Percentiles rank a stretch among this genome's conserved stretches.
Evolutionary conservation across 2,113 vertebrate species (phyloP).

Genomic region (Pterocles burchelli): DNA sequence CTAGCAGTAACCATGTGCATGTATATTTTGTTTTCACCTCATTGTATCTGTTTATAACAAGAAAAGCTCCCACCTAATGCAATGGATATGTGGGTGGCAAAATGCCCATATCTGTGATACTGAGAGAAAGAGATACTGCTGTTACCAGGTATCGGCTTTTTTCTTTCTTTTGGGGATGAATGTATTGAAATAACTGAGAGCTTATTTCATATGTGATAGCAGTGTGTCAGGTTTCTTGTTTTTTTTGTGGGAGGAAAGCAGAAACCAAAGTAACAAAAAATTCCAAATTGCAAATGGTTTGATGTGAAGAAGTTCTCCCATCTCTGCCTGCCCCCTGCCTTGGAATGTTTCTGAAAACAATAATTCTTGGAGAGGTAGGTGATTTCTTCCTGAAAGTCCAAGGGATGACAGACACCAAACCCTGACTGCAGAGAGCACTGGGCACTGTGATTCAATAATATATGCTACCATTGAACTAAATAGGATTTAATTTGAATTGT

Average conservation of each 20-base stretch:
- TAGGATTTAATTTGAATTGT: not conserved
- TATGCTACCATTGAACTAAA: not conserved
- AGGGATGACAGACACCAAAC: not conserved
- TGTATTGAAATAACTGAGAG: not conserved
- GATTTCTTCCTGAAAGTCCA: not conserved
- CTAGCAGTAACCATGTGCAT: not conserved
- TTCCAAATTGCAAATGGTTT: not conserved
- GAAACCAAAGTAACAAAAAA: not conserved
- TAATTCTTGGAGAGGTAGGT: not conserved
- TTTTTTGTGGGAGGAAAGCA: not conserved
- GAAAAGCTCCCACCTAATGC: not conserved
- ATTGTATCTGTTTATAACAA: not conserved
- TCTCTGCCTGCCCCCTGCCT: fast-evolving
- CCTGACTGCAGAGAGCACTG: not conserved
- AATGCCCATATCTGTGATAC: not conserved
- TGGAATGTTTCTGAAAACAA: not conserved
- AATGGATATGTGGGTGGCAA: not conserved
- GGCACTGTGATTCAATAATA: not conserved
- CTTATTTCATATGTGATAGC: not conserved
- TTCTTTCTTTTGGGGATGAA: not conserved
- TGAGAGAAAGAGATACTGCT: not conserved
- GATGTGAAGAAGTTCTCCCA: not conserved
- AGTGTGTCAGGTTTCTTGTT: fast-evolving
- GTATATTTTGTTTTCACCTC: not conserved
- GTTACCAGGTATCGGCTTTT: not conserved